Evolutionary conservation across 2,888 invertebrate genomes (phyloP).

Genomic region (Autographa gamma): DNA sequence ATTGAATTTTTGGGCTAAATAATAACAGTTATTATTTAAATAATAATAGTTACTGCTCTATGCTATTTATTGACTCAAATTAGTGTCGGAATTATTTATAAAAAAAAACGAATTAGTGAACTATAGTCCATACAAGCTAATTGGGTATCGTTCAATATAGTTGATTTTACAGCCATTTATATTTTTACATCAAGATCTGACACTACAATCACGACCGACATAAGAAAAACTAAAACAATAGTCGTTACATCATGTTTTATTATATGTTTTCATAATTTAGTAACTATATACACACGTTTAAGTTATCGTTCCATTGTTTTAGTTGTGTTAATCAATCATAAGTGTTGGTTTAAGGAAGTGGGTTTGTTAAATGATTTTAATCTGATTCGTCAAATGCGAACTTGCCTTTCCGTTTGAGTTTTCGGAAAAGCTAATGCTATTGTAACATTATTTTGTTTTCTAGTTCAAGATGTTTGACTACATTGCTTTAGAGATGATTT

Average conservation of each 20-base stretch:
- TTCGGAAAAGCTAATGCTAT: no score
- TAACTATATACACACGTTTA: not conserved
- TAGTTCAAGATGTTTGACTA: no score
- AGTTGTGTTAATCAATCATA: conserved; percentile 6
- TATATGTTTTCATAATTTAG: conserved; percentile 13
- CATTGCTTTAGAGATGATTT: no score
- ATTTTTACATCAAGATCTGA: not conserved
- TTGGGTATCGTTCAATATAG: conserved; percentile 1
- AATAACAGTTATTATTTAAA: no score
- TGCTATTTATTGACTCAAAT: no score
- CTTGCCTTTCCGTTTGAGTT: no score
- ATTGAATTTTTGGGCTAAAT: no score
- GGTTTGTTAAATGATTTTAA: conserved; percentile 5
- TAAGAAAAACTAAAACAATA: conserved; percentile 23
- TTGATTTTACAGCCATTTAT: not conserved
- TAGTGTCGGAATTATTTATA: no score
- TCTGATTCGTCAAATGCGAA: not conserved
- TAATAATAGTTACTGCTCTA: no score
- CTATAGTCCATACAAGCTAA: not conserved
- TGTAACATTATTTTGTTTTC: no score
- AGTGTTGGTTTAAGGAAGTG: conserved; percentile 2
- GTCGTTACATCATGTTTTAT: conserved; percentile 22
- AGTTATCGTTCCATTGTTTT: conserved; percentile 7
- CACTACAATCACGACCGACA: conserved; percentile 7
- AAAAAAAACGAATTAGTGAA: no score